Conservation (phyloP, 2,888 invertebrate species). For the Clanis bilineata region DNA sequence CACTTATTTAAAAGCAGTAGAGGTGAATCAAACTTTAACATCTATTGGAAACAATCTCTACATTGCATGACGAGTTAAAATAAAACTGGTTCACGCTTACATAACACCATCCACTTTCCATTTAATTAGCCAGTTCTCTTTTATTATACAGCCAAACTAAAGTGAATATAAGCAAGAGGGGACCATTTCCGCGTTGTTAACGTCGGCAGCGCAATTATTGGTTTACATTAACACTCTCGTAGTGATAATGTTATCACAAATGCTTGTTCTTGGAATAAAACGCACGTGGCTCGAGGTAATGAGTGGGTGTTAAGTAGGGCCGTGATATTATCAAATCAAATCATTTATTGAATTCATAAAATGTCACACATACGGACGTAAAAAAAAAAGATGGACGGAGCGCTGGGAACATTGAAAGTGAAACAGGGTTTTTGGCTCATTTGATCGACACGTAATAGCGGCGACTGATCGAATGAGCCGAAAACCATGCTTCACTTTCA, state of each 20-base stretch:
- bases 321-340: background rate
- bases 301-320: background rate
- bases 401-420: too few relatives aligned
- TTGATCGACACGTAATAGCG: too few relatives aligned
- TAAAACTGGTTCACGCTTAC: background rate
- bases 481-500: too few relatives aligned
- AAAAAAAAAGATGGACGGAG: too few relatives aligned
- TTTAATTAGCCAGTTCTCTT: constrained; percentile 1
- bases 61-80: background rate
- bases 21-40: too few relatives aligned
- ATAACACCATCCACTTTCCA: background rate
- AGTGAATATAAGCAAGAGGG: background rate
- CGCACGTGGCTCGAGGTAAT: constrained; percentile 7
- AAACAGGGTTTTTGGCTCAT: too few relatives aligned
- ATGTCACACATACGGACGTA: too few relatives aligned
- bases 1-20: too few relatives aligned
- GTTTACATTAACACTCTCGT: constrained; percentile 1
- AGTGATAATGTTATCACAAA: constrained; percentile 8
- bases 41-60: background rate
- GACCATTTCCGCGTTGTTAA: background rate
- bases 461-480: too few relatives aligned
- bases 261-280: constrained; percentile 11
- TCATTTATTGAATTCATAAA: too few relatives aligned
- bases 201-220: background rate
- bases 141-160: constrained; percentile 6